phyloP scores from a whole-genome alignment of 2,888 invertebrate genomes.

The Peribatodes rhomboidaria region DNA sequence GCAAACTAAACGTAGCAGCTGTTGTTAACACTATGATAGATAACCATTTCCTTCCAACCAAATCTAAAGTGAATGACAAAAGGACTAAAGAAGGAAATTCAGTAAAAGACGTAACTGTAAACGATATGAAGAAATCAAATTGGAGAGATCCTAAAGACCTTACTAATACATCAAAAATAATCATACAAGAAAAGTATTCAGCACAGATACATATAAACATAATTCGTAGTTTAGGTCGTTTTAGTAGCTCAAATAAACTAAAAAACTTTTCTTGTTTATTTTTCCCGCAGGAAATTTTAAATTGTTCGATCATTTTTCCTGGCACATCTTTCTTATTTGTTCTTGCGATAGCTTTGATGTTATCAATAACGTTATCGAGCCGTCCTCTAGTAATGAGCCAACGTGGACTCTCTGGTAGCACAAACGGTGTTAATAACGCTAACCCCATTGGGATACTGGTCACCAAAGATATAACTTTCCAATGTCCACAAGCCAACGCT shows the following conservation, averaged over 20 bases:
- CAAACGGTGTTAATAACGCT: constrained; percentile 61
- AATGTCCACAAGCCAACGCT: constrained; percentile 67
- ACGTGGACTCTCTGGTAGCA: constrained; percentile 73
- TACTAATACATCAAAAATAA: constrained; percentile 69
- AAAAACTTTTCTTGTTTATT: constrained; percentile 41
- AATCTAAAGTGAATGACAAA: constrained; percentile 67
- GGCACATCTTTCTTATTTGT: neutral
- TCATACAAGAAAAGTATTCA: constrained; percentile 62
- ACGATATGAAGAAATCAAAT: constrained; percentile 73
- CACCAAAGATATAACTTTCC: constrained; percentile 66
- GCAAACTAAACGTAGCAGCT: constrained; percentile 61
- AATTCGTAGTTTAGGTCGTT: constrained; percentile 59
- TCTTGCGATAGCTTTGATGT: constrained; percentile 1
- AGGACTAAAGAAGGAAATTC: constrained; percentile 70
- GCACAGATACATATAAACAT: constrained; percentile 64
- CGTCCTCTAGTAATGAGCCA: constrained; percentile 71
- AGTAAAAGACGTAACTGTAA: constrained; percentile 69
- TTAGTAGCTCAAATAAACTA: constrained; percentile 61
- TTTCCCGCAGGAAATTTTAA: constrained; percentile 55
- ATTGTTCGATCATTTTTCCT: constrained; percentile 38
- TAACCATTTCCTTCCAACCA: constrained; percentile 67
- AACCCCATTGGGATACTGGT: constrained; percentile 68
- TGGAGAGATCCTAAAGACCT: constrained; percentile 65
- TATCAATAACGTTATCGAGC: constrained; percentile 59
- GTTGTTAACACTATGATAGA: constrained; percentile 52